A percentile compares a stretch with the other conserved stretches of the same genome.
phyloP scores from a whole-genome alignment of 2,797 vertebrate species.

The Catharus ustulatus region DNA sequence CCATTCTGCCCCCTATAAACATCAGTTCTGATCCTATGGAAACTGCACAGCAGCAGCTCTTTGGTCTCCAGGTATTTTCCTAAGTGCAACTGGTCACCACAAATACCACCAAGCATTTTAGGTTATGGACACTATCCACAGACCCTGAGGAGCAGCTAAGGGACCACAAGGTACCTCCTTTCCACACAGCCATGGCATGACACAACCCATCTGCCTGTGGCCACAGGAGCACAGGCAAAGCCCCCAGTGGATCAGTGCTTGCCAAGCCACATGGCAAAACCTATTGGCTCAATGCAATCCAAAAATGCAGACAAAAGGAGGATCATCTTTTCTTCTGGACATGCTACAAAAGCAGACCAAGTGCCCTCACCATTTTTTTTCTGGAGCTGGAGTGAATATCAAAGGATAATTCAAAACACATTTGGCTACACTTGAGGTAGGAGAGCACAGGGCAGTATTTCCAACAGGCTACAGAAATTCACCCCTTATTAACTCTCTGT shows the following conservation, averaged over 20 bases:
- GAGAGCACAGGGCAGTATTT: neutral
- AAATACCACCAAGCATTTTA: neutral
- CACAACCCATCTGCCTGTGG: neutral
- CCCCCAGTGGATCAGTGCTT: neutral
- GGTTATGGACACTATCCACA: accelerated
- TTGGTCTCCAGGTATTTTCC: neutral
- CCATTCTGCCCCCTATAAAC: accelerated
- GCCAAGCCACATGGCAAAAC: neutral
- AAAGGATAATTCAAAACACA: slow-evolving; percentile 32
- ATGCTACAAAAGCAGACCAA: neutral
- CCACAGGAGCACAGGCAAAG: neutral
- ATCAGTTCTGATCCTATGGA: neutral
- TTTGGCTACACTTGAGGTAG: neutral
- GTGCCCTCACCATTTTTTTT: neutral
- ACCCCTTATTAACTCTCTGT: neutral
- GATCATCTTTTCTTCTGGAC: neutral
- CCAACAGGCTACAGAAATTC: neutral
- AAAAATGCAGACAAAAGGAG: neutral
- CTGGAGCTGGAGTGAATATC: neutral
- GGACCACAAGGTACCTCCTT: neutral
- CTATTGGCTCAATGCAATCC: neutral
- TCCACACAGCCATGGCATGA: neutral
- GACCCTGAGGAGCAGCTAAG: neutral
- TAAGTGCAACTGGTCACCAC: neutral
- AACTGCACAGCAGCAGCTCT: neutral